Percentiles rank a stretch among this genome's conserved stretches.
These are phyloP conservation scores for Acromyrmex heyeri DNA, from an alignment of 1,140 invertebrate genomes.

Conservation along the genomic window DNA sequence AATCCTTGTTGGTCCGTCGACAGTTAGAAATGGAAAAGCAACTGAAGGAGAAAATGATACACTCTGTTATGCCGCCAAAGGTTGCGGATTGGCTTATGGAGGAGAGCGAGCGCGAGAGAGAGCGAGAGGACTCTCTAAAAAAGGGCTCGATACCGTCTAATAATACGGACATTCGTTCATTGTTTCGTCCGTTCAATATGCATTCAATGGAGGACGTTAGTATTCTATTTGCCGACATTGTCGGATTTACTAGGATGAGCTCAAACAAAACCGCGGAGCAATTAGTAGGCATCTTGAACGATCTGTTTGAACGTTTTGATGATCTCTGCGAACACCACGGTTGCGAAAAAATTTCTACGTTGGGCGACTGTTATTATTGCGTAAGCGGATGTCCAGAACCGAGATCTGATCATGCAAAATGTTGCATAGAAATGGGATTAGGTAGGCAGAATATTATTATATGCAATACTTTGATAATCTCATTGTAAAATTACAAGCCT, in stretches of 20 bases:
- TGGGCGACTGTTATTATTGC: slow-evolving; percentile 98
- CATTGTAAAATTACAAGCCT: neutral
- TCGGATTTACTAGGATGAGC: slow-evolving; percentile 99
- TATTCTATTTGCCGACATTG: slow-evolving; percentile 99
- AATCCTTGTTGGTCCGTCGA: slow-evolving; percentile 94
- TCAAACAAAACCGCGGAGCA: slow-evolving; percentile 97
- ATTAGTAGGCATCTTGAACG: slow-evolving; percentile 96
- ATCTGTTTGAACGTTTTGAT: slow-evolving; percentile 98
- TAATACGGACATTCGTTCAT: slow-evolving; percentile 90
- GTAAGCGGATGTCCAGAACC: slow-evolving; percentile 97
- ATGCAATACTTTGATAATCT: neutral
- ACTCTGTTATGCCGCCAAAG: slow-evolving; percentile 97
- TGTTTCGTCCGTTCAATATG: slow-evolving; percentile 98
- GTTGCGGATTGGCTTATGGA: slow-evolving; percentile 95
- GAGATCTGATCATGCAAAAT: slow-evolving; percentile 94
- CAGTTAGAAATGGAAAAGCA: slow-evolving; percentile 97
- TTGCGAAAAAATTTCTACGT: slow-evolving; percentile 97
- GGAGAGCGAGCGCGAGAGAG: slow-evolving; percentile 88
- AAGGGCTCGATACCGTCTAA: slow-evolving; percentile 85
- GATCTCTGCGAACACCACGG: slow-evolving; percentile 93
- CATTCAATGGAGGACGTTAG: slow-evolving; percentile 98
- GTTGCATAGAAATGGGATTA: slow-evolving; percentile 95
- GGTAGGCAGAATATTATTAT: slow-evolving; percentile 81
- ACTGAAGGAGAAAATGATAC: slow-evolving; percentile 98
- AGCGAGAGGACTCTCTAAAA: slow-evolving; percentile 85